These are phyloP conservation scores for Chloroceryle amazona DNA, from an alignment of 2,797 vertebrate genomes.

Conservation along the genomic window DNA sequence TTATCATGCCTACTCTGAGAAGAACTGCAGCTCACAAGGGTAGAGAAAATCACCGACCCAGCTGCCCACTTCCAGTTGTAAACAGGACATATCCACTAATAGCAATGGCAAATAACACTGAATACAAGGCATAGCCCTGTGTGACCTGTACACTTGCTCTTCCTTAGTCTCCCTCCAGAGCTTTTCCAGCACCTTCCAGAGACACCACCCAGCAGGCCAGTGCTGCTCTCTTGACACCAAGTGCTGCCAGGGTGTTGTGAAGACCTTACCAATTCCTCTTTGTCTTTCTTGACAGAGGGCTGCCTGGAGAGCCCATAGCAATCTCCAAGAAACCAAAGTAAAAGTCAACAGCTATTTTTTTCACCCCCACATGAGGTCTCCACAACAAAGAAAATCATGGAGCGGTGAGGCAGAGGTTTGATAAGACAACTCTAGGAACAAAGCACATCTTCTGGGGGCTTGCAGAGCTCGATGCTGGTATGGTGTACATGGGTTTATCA, in stretches of 20 bases:
- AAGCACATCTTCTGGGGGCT: neutral
- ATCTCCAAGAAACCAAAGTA: neutral
- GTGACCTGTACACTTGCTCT: fast-evolving
- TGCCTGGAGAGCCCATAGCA: neutral
- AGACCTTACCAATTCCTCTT: neutral
- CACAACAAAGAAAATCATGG: neutral
- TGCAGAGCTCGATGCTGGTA: neutral
- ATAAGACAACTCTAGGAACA: neutral
- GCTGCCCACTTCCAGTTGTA: neutral
- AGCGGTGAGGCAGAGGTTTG: neutral
- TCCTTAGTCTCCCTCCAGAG: neutral
- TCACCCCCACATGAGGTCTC: neutral
- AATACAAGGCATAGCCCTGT: neutral
- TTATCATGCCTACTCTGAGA: neutral
- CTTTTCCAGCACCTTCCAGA: neutral
- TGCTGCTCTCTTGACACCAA: neutral
- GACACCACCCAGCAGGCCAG: neutral
- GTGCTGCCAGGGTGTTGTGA: neutral
- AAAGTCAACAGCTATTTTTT: neutral
- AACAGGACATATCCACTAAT: neutral
- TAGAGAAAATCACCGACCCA: neutral
- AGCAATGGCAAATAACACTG: neutral
- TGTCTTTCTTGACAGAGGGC: neutral
- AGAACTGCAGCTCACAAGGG: neutral
- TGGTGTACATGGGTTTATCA: neutral